Evolutionary conservation across 2,797 vertebrate genomes (phyloP), one percentile per base, ranked within the genome.

Genomic region (Intellagama lesueurii): DNA sequence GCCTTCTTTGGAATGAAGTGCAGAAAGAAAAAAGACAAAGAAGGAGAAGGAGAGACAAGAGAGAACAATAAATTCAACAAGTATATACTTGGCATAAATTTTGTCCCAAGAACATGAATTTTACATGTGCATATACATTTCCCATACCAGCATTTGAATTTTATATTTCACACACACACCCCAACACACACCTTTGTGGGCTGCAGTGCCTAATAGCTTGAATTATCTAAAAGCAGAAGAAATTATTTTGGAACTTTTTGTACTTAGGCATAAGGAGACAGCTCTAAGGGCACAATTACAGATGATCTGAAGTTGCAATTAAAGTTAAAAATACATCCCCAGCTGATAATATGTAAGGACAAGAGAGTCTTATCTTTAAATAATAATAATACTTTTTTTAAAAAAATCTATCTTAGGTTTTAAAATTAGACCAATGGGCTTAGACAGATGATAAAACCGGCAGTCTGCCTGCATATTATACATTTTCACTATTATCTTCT

Each of bases 241-340:
- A 40, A 9, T 35, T 69, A 83, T 89, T 52, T 89, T 91, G 87
- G 91, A 88, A 83, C 52, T 86, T 76, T 32, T 49, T 89, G 64
- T 52, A 85, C 40, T n/a, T 7, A 89, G 49, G 24, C 47, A 85
- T 52, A 90, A 52, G 30, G 44, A 92, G 94, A 90, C 93, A 5
- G 26, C 81, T 90, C 82, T 66, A 86, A 88, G 64, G 84, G 86
- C 92, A 44, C 82, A 92, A 93, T 72, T 93, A 88, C 77, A 90
- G 89, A 92, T 88, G 60, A 83, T 89, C 77, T 90, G 49, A 40
- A 84, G 47, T 69, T 89, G 92, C 89, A 92, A 94, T 77, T 91
- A 95, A 73, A 92, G 89, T 94, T 94, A 91, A 95, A 96, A 95
- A 91, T 91, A 94, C 70, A 92, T 94, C 11, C 87, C 88, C 86